Base-by-base conservation (phyloP, 2,888 invertebrate genomes). In the Drosophila antonietae region DNA sequence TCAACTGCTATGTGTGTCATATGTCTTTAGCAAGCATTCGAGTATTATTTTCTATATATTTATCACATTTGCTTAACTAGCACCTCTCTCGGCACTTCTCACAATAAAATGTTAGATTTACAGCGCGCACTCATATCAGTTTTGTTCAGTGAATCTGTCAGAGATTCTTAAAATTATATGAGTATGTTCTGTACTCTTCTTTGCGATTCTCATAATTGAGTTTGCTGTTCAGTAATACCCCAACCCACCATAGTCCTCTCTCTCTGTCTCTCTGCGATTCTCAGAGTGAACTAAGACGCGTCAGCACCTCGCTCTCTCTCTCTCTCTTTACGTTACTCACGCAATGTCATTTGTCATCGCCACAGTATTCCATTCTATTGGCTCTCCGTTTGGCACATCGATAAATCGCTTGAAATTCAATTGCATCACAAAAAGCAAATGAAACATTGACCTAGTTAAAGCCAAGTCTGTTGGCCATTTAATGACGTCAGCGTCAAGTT, bases 391-490 rank as follows among this genome's bases (percentile, higher is more conserved):
- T 64, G n/a, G 47, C 28, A 43, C 58, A 43, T 65, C 64, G 65
- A 73, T 76, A 79, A 75, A 65, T 73, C 35, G 72, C 65, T 69
- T 61, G 35, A 56, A 79, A 83, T 82, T 88, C 68, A 80, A 83
- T 83, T 83, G 64, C 83, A 81, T 59, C 65, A 51, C 70, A 66
- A 68, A 83, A 65, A 84, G 60, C 70, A 51, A 70, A 75, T 68
- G 57, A 75, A 83, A 71, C 89, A 84, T 84, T 84, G 89, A 84
- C 84, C 89, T 61, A 84, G 66, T 78, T 75, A 31, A 31, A 56
- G 65, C 55, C 77, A 57, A 72, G 64, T 72, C 74, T 74, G 68
- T 81, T 73, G 65, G 81, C 78, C 67, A 73, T 51, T 49, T 8
- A 3, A 81, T 84, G 84, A 84, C 89, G 84, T 84, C 87, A 84